Conservation (phyloP, 2,113 vertebrate species). For the Athene noctua region DNA sequence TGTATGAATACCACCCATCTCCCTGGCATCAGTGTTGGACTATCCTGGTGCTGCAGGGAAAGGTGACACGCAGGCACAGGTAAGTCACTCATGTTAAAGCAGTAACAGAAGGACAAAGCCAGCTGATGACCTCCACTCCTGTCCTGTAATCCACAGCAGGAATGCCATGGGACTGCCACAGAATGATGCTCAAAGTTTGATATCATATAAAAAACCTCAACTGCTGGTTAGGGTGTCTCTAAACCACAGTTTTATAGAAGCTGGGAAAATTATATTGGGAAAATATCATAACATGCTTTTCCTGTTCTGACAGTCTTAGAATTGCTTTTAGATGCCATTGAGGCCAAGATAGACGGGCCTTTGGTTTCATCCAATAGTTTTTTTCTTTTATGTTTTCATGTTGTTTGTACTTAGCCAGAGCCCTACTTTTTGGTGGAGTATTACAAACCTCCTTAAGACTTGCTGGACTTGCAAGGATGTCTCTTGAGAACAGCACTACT, state of each 20-base stretch:
- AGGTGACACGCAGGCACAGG: not conserved
- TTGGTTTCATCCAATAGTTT: not conserved
- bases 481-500: not conserved
- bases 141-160: not conserved
- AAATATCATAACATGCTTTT: not conserved
- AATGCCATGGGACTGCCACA: not conserved
- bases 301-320: not conserved
- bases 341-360: not conserved
- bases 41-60: not conserved
- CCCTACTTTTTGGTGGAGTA: not conserved
- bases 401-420: not conserved
- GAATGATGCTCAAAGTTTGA: not conserved
- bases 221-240: not conserved
- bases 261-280: not conserved
- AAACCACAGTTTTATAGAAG: not conserved
- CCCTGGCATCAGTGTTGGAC: accelerated
- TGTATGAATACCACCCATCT: not conserved
- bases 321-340: not conserved
- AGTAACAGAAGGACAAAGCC: not conserved
- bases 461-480: not conserved
- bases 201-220: not conserved
- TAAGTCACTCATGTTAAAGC: accelerated
- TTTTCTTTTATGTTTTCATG: not conserved
- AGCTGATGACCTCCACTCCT: not conserved
- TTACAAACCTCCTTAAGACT: not conserved